These are phyloP conservation scores for Syngnathus scovelli DNA, from an alignment of 2,113 vertebrate genomes.

Conservation along the genomic window DNA sequence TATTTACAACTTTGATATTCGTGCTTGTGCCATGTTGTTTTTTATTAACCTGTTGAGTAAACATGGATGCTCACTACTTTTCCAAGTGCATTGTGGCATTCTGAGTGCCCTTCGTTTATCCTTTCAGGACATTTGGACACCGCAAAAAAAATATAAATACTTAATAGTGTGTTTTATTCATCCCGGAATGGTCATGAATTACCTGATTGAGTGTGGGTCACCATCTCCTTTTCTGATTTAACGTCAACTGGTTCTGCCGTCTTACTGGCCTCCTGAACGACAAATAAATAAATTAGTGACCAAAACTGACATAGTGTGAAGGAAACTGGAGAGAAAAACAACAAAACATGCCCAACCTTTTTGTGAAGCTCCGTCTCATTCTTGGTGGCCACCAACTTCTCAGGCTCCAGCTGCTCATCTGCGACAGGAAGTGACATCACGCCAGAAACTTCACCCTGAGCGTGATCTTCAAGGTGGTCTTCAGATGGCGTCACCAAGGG, in stretches of 20 bases:
- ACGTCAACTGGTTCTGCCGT: background rate
- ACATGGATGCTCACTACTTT: too few species aligned
- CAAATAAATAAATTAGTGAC: background rate
- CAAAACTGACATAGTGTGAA: background rate
- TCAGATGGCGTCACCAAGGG: background rate
- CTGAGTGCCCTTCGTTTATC: too few species aligned
- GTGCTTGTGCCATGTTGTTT: too few species aligned
- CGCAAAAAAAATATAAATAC: too few species aligned
- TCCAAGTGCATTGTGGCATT: too few species aligned
- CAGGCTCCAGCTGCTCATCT: background rate
- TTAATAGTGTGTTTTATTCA: too few species aligned
- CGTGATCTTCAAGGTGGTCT: too few species aligned
- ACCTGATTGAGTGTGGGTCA: background rate
- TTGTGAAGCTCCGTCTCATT: background rate
- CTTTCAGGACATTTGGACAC: too few species aligned
- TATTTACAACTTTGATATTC: too few species aligned
- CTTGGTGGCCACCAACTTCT: background rate
- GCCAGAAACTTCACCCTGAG: background rate
- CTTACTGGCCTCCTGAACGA: background rate
- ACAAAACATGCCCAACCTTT: background rate
- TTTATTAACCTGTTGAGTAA: too few species aligned
- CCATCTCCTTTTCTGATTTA: background rate
- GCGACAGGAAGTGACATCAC: slow-evolving; percentile 25
- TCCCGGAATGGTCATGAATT: background rate
- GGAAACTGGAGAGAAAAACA: background rate